Percentiles rank a stretch among this genome's conserved stretches.
These are phyloP conservation scores for Lepus europaeus DNA, from an alignment of 2,113 vertebrate genomes.

Conservation along the genomic window DNA sequence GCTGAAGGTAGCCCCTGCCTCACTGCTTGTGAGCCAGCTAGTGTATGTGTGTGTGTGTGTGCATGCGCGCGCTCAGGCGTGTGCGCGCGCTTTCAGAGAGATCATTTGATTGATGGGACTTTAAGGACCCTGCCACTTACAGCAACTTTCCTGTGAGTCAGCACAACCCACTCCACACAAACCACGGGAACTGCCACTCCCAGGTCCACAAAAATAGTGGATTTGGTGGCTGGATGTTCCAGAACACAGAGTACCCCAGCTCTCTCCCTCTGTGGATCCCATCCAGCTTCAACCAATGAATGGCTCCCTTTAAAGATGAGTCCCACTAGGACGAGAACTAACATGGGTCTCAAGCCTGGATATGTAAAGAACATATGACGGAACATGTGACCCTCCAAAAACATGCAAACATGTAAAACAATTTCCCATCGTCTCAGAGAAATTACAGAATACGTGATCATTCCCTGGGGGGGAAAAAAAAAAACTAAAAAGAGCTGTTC, in stretches of 20 bases:
- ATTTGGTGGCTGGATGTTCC: neutral
- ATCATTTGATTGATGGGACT: neutral
- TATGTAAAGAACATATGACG: neutral
- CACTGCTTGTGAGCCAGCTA: neutral
- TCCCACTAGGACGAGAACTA: neutral
- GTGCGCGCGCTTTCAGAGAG: too few relatives aligned
- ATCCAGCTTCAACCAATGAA: neutral
- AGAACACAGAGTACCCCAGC: neutral
- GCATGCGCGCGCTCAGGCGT: too few relatives aligned
- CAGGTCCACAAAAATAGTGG: neutral
- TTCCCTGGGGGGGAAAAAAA: neutral
- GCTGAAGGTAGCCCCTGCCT: neutral
- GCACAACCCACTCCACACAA: neutral
- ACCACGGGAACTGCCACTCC: neutral
- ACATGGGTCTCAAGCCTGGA: neutral
- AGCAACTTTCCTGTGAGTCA: neutral
- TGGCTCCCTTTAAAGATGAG: slow-evolving; percentile 8
- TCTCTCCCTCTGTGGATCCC: neutral
- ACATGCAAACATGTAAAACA: neutral
- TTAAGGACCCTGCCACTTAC: neutral
- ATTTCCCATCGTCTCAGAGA: neutral
- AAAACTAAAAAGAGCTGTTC: neutral
- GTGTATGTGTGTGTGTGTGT: neutral
- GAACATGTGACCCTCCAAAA: neutral
- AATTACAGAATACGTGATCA: neutral